Evolutionary conservation across 1,140 invertebrate species (phyloP), one percentile per base, ranked within the genome.

Genomic region (Tribolium castaneum): DNA sequence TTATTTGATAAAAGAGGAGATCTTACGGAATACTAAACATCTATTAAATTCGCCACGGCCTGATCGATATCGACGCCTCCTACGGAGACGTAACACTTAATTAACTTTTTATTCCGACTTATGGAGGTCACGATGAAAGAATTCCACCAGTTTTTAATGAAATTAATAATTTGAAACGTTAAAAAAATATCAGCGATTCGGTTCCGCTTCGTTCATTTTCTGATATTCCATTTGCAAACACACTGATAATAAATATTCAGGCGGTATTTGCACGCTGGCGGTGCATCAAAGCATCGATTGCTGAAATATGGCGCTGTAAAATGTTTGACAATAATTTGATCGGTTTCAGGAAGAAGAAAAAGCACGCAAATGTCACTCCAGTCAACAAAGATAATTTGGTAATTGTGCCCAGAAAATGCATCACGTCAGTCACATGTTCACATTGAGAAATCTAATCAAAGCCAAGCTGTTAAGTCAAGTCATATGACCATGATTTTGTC

Each of bases 71-170:
- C 52, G 14, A 30, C 54, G 54, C 54, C 12, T 59, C 7, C 9
- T 22, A 25, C 14, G 25, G 19, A 59, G 54, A 22, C 54, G 52
- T 25, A 45, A 19, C 19, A 59, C 54, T 59, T 59, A 59, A 59
- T 59, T 59, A 59, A 59, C 22, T 59, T 59, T 59, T 59, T 6
- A 59, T 59, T 59, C 54, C 22, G 22, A 45, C 39, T 45, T 45
- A 45, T 45, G 5, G 39, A 9, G 39, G 6, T 45, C 39, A 10
- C n/a, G n/a, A 45, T 0, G n/a, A 45, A 45, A 45, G 39, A 45
- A 45, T 45, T n/a, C 39, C n/a, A 10, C 7, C 4, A 45, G 0
- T 6, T 30, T 6, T 30, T 30, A 45, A 45, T 45, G 39, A 45
- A 45, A 45, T 10, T 45, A 45, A 10, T 45, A 45, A 45, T 10